phyloP scores from a whole-genome alignment of 2,113 vertebrate species.

The Hypanus sabinus region DNA sequence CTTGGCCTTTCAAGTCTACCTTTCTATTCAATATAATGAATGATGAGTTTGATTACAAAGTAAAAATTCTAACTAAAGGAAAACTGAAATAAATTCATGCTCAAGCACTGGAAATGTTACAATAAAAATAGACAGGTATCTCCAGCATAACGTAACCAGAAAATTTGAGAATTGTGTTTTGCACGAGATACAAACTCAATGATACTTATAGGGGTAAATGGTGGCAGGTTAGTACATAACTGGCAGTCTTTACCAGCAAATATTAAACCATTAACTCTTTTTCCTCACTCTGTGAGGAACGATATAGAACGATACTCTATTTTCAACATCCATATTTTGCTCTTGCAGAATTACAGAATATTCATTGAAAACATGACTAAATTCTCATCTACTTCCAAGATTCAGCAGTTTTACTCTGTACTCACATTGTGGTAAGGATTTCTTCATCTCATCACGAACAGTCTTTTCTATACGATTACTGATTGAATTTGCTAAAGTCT shows the following conservation, averaged over 20 bases:
- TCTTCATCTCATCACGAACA: constrained; percentile 90
- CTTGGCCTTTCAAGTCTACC: too few relatives aligned
- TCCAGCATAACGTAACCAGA: too few relatives aligned
- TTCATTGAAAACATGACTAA: not conserved
- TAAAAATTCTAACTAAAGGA: too few relatives aligned
- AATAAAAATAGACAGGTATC: too few relatives aligned
- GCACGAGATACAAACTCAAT: too few relatives aligned
- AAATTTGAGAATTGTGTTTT: too few relatives aligned
- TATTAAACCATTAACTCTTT: not conserved
- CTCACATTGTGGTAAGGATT: constrained; percentile 85
- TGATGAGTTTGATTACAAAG: too few relatives aligned
- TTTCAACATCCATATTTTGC: not conserved
- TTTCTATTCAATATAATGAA: too few relatives aligned
- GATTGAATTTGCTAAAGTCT: constrained; percentile 69
- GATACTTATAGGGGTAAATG: too few relatives aligned
- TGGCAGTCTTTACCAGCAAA: not conserved
- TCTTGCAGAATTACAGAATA: not conserved
- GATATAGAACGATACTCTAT: not conserved
- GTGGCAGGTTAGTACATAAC: too few relatives aligned
- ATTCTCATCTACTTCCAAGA: not conserved
- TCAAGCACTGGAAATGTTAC: too few relatives aligned
- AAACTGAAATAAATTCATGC: too few relatives aligned
- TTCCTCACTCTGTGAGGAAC: not conserved
- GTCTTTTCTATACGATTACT: constrained; percentile 81
- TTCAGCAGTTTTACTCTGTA: constrained; percentile 15